Percentiles rank a stretch among this genome's conserved stretches.
Evolutionary conservation across 2,797 vertebrate species (phyloP).

Genomic region (Poecilia gillii): DNA sequence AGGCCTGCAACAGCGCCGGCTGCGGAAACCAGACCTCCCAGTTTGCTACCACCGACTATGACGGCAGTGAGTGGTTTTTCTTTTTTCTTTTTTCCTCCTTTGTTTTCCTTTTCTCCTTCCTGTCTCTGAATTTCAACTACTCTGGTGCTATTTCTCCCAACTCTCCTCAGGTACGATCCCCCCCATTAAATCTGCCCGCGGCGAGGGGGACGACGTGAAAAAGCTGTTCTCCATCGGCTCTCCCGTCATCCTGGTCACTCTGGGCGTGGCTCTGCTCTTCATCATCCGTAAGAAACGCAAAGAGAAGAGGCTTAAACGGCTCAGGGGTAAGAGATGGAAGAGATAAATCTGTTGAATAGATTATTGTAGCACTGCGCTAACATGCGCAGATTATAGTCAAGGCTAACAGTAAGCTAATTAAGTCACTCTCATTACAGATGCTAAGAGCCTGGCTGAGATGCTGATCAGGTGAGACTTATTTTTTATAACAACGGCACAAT

Average conservation of each 20-base stretch:
- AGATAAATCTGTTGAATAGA: conserved; percentile 16
- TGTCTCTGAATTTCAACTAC: background rate
- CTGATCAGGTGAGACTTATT: conserved; percentile 90
- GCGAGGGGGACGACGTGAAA: conserved; percentile 94
- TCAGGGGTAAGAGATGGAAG: conserved; percentile 85
- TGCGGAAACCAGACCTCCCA: conserved; percentile 94
- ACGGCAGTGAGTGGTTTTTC: conserved; percentile 88
- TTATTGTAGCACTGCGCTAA: conserved; percentile 3
- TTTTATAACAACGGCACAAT: background rate
- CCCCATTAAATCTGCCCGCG: conserved; percentile 95
- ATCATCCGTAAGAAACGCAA: conserved; percentile 97
- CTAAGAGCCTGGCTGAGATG: conserved; percentile 99
- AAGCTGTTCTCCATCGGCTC: conserved; percentile 97
- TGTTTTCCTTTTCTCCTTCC: background rate
- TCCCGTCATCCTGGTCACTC: conserved; percentile 93
- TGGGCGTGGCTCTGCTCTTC: conserved; percentile 94
- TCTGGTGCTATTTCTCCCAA: background rate
- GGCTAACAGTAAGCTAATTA: conserved; percentile 47
- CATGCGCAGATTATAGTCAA: conserved; percentile 13
- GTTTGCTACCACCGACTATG: conserved; percentile 96
- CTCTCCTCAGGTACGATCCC: conserved; percentile 90
- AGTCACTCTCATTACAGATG: conserved; percentile 83
- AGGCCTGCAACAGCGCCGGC: conserved; percentile 96
- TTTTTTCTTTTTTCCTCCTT: background rate
- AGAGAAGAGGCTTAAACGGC: conserved; percentile 94